These are phyloP conservation scores for Masnerella sp. DNA, from an alignment of 2,888 invertebrate species.

Conservation along the genomic window DNA sequence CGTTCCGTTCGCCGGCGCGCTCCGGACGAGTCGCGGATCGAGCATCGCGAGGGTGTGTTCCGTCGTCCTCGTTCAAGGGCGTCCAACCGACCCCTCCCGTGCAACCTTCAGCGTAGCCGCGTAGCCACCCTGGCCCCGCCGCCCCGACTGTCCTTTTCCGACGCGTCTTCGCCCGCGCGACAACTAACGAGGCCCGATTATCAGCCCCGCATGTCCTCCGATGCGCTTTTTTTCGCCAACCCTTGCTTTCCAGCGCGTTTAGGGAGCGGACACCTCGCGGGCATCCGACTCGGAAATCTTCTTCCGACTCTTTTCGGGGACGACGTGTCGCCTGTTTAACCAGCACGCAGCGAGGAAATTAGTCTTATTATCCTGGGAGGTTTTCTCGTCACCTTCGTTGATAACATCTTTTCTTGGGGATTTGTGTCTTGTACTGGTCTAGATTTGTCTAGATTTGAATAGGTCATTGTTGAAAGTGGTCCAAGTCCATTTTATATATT, in stretches of 20 bases:
- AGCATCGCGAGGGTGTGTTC: constrained; percentile 58
- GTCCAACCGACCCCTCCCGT: constrained; percentile 64
- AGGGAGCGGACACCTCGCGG: too few species aligned
- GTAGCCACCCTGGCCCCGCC: constrained; percentile 50
- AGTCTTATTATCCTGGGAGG: too few species aligned
- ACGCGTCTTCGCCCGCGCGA: constrained; percentile 10
- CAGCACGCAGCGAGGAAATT: too few species aligned
- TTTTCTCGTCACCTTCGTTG: too few species aligned
- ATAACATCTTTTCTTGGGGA: too few species aligned
- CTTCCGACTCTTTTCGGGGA: too few species aligned
- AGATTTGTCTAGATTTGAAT: too few species aligned
- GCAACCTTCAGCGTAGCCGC: constrained; percentile 60
- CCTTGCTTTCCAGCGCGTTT: constrained; percentile 5
- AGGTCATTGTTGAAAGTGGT: too few species aligned
- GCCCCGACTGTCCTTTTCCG: constrained; percentile 5
- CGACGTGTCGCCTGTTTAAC: too few species aligned
- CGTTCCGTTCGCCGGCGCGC: constrained; percentile 22
- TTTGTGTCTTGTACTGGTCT: too few species aligned
- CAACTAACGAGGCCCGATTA: constrained; percentile 52
- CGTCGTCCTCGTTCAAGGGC: constrained; percentile 64
- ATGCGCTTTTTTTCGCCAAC: constrained; percentile 11
- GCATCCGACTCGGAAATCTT: too few species aligned
- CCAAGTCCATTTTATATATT: too few species aligned
- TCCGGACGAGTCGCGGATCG: constrained; percentile 51
- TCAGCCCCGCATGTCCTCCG: constrained; percentile 12